A percentile compares a stretch with the other conserved stretches of the same genome.
These are phyloP conservation scores for Tiaroga cobitis DNA, from an alignment of 2,797 vertebrate species.

Conservation along the genomic window DNA sequence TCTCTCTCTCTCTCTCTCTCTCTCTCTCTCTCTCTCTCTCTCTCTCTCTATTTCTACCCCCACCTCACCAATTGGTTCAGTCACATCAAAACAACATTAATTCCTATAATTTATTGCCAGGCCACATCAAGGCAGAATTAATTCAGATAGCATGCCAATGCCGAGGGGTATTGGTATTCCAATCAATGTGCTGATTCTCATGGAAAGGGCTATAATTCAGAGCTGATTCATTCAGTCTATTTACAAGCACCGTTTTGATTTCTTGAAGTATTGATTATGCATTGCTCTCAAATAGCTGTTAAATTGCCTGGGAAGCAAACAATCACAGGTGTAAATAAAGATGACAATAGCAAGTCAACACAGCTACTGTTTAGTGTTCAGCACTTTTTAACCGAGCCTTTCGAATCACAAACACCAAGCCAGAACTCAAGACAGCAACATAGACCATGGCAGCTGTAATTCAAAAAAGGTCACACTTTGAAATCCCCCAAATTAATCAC, in stretches of 20 bases:
- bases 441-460: not conserved
- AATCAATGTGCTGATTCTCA: conserved; percentile 77
- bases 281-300: conserved; percentile 68
- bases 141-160: conserved; percentile 51
- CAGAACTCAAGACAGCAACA: not conserved
- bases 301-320: conserved; percentile 67
- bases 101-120: conserved; percentile 70
- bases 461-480: conserved; percentile 12
- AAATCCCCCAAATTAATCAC: not conserved
- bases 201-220: conserved; percentile 69
- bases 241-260: conserved; percentile 63
- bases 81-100: conserved; percentile 73
- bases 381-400: not conserved
- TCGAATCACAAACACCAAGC: not conserved
- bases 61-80: conserved; percentile 66
- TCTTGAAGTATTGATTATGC: conserved; percentile 72
- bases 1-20: not conserved
- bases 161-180: conserved; percentile 73
- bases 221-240: conserved; percentile 58
- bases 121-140: conserved; percentile 61
- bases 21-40: too few species aligned
- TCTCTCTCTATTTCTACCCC: conserved; percentile 48
- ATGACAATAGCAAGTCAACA: conserved; percentile 51
- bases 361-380: not conserved
- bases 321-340: conserved; percentile 67